These are phyloP conservation scores for Tetragonisca angustula DNA, from an alignment of 2,888 invertebrate genomes.

Conservation along the genomic window DNA sequence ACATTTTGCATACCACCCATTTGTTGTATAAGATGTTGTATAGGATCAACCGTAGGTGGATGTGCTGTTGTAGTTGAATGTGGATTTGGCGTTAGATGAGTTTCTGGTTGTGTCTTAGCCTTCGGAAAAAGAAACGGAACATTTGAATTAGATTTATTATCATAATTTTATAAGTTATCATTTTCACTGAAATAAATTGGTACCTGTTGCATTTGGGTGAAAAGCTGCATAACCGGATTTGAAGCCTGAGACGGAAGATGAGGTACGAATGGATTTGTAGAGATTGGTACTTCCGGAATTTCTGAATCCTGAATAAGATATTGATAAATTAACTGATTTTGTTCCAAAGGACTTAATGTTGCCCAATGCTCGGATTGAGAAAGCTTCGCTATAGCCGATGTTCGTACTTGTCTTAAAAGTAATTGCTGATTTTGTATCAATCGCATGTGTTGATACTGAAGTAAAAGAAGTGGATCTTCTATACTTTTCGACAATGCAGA, in stretches of 20 bases:
- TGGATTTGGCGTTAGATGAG: constrained; percentile 76
- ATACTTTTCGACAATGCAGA: constrained; percentile 76
- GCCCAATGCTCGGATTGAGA: constrained; percentile 85
- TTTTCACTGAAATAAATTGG: neutral
- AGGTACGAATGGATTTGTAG: constrained; percentile 81
- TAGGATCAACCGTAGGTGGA: constrained; percentile 83
- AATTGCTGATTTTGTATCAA: constrained; percentile 83
- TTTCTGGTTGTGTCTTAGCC: constrained; percentile 77
- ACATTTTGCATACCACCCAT: constrained; percentile 85
- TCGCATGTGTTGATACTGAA: constrained; percentile 83
- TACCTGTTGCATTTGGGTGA: constrained; percentile 86
- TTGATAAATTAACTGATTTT: constrained; percentile 85
- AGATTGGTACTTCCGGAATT: constrained; percentile 78
- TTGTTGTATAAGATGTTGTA: constrained; percentile 85
- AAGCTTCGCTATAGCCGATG: constrained; percentile 81
- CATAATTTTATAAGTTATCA: neutral
- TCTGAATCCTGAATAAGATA: constrained; percentile 84
- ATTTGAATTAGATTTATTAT: neutral
- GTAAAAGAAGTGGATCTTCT: constrained; percentile 76
- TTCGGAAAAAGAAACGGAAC: constrained; percentile 19
- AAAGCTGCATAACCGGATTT: constrained; percentile 86
- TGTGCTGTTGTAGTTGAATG: constrained; percentile 73
- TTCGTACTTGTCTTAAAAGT: constrained; percentile 81
- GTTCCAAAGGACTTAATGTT: constrained; percentile 84
- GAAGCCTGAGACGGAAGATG: constrained; percentile 81